A percentile compares a stretch with the other conserved stretches of the same genome.
Conservation (phyloP, 2,797 vertebrate species). For the Clarias fuscus region DNA sequence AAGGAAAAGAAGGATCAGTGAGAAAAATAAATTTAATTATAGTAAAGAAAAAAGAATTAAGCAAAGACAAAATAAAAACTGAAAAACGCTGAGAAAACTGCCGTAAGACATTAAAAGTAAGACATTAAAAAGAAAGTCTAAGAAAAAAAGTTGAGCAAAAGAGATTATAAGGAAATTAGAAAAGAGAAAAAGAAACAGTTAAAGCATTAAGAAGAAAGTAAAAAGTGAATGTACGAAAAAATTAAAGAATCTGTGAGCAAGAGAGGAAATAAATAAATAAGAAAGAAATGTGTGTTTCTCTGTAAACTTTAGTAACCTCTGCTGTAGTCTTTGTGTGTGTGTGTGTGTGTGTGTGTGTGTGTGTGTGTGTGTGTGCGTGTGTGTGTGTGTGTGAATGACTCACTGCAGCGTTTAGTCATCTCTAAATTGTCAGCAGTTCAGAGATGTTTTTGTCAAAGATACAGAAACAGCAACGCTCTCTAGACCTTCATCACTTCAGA, state of each 20-base stretch:
- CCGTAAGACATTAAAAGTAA: too few species aligned
- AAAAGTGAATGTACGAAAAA: not conserved
- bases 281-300: not conserved
- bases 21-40: not conserved
- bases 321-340: not conserved
- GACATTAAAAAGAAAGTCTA: too few species aligned
- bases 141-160: not conserved
- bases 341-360: not conserved
- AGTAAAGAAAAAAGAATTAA: not conserved
- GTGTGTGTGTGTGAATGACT: conserved; percentile 2
- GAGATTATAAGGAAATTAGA: not conserved
- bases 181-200: not conserved
- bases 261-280: not conserved
- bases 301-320: conserved; percentile 4
- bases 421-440: not conserved
- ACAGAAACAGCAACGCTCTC: not conserved
- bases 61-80: not conserved
- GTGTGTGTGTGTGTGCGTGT: not conserved
- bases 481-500: not conserved
- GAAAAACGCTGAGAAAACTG: not conserved
- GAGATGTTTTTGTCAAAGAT: not conserved
- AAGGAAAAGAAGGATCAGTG: not conserved
- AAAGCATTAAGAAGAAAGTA: not conserved
- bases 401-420: not conserved
- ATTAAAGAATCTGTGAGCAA: not conserved